These are phyloP conservation scores for Drosophila emarginata DNA, from an alignment of 2,888 invertebrate genomes.

Conservation along the genomic window DNA sequence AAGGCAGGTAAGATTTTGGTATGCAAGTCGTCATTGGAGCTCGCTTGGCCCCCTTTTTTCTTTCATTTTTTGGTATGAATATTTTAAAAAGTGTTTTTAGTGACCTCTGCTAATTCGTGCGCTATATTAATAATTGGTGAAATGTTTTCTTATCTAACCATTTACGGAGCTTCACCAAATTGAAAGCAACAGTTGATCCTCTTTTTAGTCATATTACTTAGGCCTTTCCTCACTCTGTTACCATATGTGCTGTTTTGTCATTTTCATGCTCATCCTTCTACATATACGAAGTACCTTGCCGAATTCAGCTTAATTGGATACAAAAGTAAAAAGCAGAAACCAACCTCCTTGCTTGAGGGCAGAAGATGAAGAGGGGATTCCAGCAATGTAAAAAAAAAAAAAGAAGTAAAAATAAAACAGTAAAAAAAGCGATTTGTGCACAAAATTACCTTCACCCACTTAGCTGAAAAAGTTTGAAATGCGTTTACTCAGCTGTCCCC, in stretches of 20 bases:
- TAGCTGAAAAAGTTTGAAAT: constrained; percentile 40
- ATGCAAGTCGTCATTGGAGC: not conserved
- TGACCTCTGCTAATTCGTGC: not conserved
- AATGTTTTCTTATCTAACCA: not conserved
- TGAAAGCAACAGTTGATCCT: not conserved
- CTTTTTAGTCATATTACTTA: too few species aligned
- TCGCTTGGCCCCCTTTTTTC: constrained; percentile 1
- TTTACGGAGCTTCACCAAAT: not conserved
- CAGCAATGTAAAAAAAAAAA: constrained; percentile 14
- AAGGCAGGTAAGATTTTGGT: constrained; percentile 39
- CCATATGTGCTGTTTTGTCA: too few species aligned
- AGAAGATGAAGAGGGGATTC: not conserved
- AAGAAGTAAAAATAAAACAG: not conserved
- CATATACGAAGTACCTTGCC: too few species aligned
- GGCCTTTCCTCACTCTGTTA: not conserved
- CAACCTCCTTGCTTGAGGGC: constrained; percentile 17
- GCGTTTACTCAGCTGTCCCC: constrained; percentile 8
- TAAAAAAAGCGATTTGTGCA: constrained; percentile 42
- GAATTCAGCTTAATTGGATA: constrained; percentile 39
- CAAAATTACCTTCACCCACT: constrained; percentile 67
- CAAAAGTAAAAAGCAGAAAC: not conserved
- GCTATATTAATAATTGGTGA: not conserved
- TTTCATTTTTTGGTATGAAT: constrained; percentile 36
- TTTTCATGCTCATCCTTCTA: too few species aligned
- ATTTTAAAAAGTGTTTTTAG: not conserved